These are phyloP conservation scores for Platynereis dumerilii DNA, from an alignment of 2,888 invertebrate species.

Conservation along the genomic window DNA sequence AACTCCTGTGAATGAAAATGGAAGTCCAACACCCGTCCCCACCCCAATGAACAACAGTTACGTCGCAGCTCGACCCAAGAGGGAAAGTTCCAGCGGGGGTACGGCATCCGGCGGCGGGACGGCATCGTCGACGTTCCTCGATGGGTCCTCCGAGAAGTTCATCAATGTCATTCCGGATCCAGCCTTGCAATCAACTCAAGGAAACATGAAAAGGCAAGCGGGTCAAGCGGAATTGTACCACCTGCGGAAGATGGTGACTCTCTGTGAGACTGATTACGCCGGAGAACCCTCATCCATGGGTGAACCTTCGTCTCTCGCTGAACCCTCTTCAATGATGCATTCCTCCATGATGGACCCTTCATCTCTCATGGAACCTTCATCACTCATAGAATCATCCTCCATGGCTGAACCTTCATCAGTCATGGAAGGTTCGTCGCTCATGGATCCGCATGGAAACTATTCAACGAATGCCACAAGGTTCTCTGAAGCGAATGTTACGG, in stretches of 20 bases:
- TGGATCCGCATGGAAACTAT: too few relatives aligned
- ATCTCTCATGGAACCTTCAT: too few relatives aligned
- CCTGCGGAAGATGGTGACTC: not conserved
- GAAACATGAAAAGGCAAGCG: not conserved
- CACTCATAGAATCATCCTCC: too few relatives aligned
- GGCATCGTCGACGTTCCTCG: not conserved
- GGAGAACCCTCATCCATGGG: too few relatives aligned
- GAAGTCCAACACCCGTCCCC: not conserved
- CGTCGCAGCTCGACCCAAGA: not conserved
- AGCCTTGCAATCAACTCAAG: too few relatives aligned
- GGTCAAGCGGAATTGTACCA: slow-evolving; percentile 2
- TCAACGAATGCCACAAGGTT: not conserved
- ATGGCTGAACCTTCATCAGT: too few relatives aligned
- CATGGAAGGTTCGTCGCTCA: too few relatives aligned
- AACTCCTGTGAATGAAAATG: not conserved
- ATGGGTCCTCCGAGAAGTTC: too few relatives aligned
- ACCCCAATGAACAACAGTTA: slow-evolving; percentile 2
- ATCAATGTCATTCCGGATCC: too few relatives aligned
- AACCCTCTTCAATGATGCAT: too few relatives aligned
- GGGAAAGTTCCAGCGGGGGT: not conserved
- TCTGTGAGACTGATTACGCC: not conserved
- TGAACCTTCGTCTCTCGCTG: too few relatives aligned
- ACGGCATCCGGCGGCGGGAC: not conserved
- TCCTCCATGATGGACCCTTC: too few relatives aligned
- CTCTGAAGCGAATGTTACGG: not conserved